phyloP scores from a whole-genome alignment of 2,888 invertebrate genomes.

The Leptinotarsa peninsularis region DNA sequence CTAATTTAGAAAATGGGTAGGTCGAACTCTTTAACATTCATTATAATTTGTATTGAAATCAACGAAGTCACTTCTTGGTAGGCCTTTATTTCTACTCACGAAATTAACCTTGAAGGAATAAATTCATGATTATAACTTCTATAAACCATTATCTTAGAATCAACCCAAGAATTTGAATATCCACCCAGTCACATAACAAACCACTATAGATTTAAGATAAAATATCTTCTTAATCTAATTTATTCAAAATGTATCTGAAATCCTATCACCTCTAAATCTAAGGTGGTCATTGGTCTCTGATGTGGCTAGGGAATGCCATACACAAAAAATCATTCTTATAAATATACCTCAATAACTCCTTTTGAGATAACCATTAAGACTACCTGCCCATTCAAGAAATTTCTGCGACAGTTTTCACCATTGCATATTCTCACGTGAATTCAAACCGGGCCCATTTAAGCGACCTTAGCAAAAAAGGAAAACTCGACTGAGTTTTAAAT shows the following conservation, averaged over 20 bases:
- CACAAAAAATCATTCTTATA: not conserved
- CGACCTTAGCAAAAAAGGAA: constrained; percentile 14
- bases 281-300: not conserved
- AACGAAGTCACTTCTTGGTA: too few species aligned
- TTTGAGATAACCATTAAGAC: constrained; percentile 2
- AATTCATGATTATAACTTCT: too few species aligned
- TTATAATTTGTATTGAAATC: too few species aligned
- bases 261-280: not conserved
- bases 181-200: not conserved
- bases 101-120: too few species aligned
- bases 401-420: constrained; percentile 16
- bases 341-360: constrained; percentile 7
- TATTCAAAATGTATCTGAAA: constrained; percentile 1
- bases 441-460: constrained; percentile 7
- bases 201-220: not conserved
- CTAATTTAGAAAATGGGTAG: too few species aligned
- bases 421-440: constrained; percentile 30
- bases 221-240: constrained; percentile 1
- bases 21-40: too few species aligned
- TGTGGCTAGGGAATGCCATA: not conserved
- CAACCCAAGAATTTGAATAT: too few species aligned
- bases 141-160: too few species aligned
- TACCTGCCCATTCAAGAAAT: constrained; percentile 6
- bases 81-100: too few species aligned
- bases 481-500: constrained; percentile 19